Conservation (phyloP, 2,113 vertebrate species). For the Syrmaticus mikado region DNA sequence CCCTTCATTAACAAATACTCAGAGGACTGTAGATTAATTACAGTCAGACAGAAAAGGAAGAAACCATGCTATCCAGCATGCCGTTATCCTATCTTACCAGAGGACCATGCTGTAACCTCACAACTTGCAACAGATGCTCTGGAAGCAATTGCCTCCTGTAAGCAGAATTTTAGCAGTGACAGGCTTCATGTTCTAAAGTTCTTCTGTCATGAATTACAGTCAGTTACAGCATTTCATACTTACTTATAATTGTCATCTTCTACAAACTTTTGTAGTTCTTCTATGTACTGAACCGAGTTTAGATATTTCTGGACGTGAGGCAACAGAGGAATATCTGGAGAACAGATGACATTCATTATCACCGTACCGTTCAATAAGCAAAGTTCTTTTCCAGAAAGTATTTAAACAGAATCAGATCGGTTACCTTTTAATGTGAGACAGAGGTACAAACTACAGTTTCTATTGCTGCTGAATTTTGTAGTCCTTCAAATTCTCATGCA, state of each 20-base stretch:
- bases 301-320: slow-evolving; percentile 98
- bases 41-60: background rate
- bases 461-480: background rate
- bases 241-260: slow-evolving; percentile 99
- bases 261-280: slow-evolving; percentile 99
- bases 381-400: background rate
- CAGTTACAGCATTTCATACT: slow-evolving; percentile 49
- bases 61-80: background rate
- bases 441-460: background rate
- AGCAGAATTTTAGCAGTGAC: background rate
- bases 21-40: background rate
- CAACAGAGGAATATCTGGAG: slow-evolving; percentile 91
- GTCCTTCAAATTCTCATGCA: background rate
- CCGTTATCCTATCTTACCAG: background rate
- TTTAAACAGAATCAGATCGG: background rate
- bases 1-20: fast-evolving
- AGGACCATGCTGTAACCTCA: background rate
- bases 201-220: background rate
- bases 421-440: background rate
- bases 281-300: slow-evolving; percentile 97
- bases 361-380: background rate
- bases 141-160: fast-evolving
- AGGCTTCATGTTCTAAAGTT: background rate
- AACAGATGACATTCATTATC: slow-evolving; percentile 24
- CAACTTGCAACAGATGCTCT: background rate